Conservation (phyloP, 2,888 invertebrate species). For the Cetonia aurata region DNA sequence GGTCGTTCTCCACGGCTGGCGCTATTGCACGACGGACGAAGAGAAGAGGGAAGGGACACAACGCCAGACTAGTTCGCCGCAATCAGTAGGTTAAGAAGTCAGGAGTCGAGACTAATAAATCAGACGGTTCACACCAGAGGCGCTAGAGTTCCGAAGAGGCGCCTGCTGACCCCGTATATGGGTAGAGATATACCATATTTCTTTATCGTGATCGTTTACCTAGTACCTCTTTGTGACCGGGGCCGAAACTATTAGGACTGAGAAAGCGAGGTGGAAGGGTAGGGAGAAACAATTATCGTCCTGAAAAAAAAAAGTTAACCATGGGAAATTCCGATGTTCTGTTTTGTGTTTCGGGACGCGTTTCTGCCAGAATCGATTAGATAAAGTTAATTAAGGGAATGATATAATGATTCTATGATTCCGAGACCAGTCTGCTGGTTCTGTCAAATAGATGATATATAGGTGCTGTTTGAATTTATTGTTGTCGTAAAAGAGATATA, state of each 20-base stretch:
- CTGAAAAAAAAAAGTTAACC: constrained; percentile 14
- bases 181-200: neutral
- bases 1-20: constrained; percentile 20
- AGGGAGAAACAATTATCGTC: constrained; percentile 29
- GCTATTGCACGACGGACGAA: neutral
- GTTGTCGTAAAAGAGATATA: too few relatives aligned
- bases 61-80: constrained; percentile 1
- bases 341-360: constrained; percentile 15
- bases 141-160: constrained; percentile 57
- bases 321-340: constrained; percentile 26
- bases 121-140: constrained; percentile 57
- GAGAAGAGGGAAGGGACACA: neutral
- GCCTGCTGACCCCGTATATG: constrained; percentile 47
- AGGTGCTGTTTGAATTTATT: too few relatives aligned
- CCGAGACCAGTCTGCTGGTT: neutral
- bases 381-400: constrained; percentile 33
- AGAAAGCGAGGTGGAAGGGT: neutral
- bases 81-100: constrained; percentile 39
- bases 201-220: constrained; percentile 28
- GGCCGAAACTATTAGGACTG: constrained; percentile 24
- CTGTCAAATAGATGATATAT: too few relatives aligned
- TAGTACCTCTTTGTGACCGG: constrained; percentile 28
- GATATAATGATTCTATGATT: constrained; percentile 33
- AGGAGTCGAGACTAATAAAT: constrained; percentile 64
- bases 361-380: constrained; percentile 38